Evolutionary conservation across 2,888 invertebrate species (phyloP), one percentile per base, ranked within the genome.

Genomic region (Actias luna): DNA sequence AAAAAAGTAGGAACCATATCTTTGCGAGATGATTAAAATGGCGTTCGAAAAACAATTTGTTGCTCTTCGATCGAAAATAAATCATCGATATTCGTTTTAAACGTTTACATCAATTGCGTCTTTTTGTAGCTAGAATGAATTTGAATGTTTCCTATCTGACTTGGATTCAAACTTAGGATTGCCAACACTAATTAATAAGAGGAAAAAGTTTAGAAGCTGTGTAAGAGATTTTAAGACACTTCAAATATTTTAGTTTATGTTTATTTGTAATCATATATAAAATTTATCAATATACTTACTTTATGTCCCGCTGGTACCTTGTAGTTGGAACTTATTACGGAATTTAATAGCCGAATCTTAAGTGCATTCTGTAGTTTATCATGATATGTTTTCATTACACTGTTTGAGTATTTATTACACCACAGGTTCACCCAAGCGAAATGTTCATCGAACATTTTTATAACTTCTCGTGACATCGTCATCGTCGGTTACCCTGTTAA

Each of bases 401-500:
- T 95, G 77, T 97, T 97, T n/a, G 98, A 96, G 83, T 96, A 96
- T 93, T 97, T 96, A 79, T 98, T 96, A 98, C 98, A 98, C 94
- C 97, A 97, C 85, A 96, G 94, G 66, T 97, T 94, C 75, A 98
- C 97, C 98, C 98, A 98, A 63, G 96, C 95, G 55, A 98, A 95
- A 85, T 98, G 98, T 84, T 98, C 98, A 89, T 98, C 98, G 76
- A 98, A 95, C 98, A 99, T 98, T 68, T 97, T 97, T 82, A 97
- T 96, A 94, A 97, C 97, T 63, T 98, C 98, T 89, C 98, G 97
- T 27, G 98, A 95, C 65, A 97, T 94, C 82, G 96, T 97, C 65
- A 97, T 94, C 82, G 96, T 97, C 71, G 96, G 96, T 86, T 99
- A 98, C 82, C 97, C 97, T 71, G 95, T 93, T 66, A 96, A 96